A percentile compares a stretch with the other conserved stretches of the same genome.
These are phyloP conservation scores for Hyles euphorbiae DNA, from an alignment of 1,140 invertebrate species.

Conservation along the genomic window DNA sequence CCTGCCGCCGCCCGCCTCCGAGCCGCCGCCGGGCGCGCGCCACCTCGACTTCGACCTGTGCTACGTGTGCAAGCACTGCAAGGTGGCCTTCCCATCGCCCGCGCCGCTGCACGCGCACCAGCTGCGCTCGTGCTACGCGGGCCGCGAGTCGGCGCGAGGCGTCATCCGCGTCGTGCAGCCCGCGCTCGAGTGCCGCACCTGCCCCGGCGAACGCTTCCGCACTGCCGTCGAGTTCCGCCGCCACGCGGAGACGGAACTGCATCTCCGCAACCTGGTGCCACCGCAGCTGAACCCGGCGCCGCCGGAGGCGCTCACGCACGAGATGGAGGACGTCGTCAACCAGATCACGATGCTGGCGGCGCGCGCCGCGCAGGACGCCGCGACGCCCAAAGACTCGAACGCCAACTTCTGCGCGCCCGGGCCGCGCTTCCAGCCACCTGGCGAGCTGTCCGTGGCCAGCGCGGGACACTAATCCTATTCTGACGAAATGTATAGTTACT, in stretches of 20 bases:
- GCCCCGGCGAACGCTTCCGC: constrained; percentile 80
- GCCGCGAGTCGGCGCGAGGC: constrained; percentile 79
- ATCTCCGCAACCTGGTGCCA: constrained; percentile 60
- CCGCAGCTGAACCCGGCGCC: constrained; percentile 50
- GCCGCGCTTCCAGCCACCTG: constrained; percentile 73
- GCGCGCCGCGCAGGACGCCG: constrained; percentile 77
- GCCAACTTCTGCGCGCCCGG: constrained; percentile 76
- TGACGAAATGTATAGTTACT: constrained; percentile 73
- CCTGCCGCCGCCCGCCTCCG: constrained; percentile 74
- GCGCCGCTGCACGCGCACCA: constrained; percentile 85
- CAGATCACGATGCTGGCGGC: constrained; percentile 87
- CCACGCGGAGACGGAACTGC: constrained; percentile 80
- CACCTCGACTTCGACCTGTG: constrained; percentile 86
- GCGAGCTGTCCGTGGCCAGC: constrained; percentile 75
- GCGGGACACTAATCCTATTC: constrained; percentile 75
- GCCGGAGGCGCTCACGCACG: constrained; percentile 81
- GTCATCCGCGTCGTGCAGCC: constrained; percentile 81
- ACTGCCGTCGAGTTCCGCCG: constrained; percentile 78
- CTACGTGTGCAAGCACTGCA: constrained; percentile 91
- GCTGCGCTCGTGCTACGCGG: constrained; percentile 79
- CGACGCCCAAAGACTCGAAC: constrained; percentile 64
- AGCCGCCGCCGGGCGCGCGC: constrained; percentile 58
- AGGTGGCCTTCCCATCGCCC: constrained; percentile 86
- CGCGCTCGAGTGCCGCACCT: constrained; percentile 83
- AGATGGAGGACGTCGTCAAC: constrained; percentile 90